Conservation (phyloP, 2,797 vertebrate species). For the Pangasius djambal region DNA sequence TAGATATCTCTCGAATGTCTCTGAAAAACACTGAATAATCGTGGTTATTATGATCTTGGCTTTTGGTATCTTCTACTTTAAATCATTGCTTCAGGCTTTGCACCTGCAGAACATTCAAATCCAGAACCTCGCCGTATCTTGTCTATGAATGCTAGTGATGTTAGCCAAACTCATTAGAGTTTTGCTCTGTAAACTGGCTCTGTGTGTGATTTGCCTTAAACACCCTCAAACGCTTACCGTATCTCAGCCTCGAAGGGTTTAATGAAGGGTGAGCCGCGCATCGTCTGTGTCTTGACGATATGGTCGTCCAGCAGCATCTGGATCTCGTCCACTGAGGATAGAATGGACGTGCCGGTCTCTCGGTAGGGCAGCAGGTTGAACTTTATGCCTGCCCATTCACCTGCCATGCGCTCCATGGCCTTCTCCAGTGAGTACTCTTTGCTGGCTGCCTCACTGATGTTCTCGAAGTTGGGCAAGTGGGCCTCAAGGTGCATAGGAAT, state of each 20-base stretch:
- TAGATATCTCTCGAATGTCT: background rate
- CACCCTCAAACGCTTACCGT: slow-evolving; percentile 65
- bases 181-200: background rate
- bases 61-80: background rate
- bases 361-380: slow-evolving; percentile 80
- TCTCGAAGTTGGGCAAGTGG: slow-evolving; percentile 78
- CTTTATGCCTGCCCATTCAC: slow-evolving; percentile 80
- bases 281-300: slow-evolving; percentile 88
- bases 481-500: slow-evolving; percentile 80
- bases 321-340: slow-evolving; percentile 84
- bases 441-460: slow-evolving; percentile 82
- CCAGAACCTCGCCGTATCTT: background rate
- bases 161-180: background rate
- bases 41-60: background rate
- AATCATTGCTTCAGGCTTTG: background rate
- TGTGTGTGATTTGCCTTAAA: background rate
- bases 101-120: background rate
- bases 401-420: slow-evolving; percentile 83
- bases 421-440: slow-evolving; percentile 87
- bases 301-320: slow-evolving; percentile 89
- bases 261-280: slow-evolving; percentile 87
- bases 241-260: slow-evolving; percentile 85
- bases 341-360: slow-evolving; percentile 83
- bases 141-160: background rate
- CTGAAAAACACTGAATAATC: background rate